Percentiles rank a stretch among this genome's conserved stretches.
Conservation (phyloP, 2,113 vertebrate genomes). For the Zosterops japonicus region DNA sequence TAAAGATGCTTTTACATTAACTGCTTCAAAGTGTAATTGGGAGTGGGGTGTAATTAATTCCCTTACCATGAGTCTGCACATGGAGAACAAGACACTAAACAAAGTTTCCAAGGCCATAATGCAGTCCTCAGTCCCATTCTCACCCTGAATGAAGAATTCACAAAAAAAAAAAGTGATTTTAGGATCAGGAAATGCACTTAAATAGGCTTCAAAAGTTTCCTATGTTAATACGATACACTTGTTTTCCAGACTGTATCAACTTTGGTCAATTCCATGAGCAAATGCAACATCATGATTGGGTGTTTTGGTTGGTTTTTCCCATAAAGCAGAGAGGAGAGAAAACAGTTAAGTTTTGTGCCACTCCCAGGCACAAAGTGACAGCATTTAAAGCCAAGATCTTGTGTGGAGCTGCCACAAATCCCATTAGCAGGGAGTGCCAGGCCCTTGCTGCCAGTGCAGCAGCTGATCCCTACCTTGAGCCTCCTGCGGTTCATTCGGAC, state of each 20-base stretch:
- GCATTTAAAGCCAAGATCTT: background rate
- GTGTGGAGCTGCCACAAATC: background rate
- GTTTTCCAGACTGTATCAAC: background rate
- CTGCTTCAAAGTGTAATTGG: background rate
- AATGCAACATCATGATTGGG: background rate
- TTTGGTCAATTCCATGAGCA: background rate
- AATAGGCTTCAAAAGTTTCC: background rate
- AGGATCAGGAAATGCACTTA: background rate
- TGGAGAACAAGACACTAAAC: slow-evolving; percentile 93
- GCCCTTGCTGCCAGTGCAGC: background rate
- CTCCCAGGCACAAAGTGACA: background rate
- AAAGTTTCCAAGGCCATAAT: slow-evolving; percentile 92
- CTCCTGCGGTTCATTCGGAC: slow-evolving; percentile 94
- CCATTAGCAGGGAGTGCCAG: background rate
- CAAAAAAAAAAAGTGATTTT: background rate
- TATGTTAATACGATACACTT: background rate
- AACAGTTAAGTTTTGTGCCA: background rate
- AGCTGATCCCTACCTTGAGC: slow-evolving; percentile 83
- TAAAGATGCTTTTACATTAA: background rate
- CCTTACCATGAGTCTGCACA: slow-evolving; percentile 98
- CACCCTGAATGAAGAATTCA: slow-evolving; percentile 78
- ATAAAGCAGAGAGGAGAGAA: background rate
- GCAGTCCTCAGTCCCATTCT: slow-evolving; percentile 90
- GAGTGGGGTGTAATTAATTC: background rate
- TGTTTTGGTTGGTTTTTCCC: background rate